Conservation (phyloP, 2,113 vertebrate genomes). For the Bothrops jararaca region DNA sequence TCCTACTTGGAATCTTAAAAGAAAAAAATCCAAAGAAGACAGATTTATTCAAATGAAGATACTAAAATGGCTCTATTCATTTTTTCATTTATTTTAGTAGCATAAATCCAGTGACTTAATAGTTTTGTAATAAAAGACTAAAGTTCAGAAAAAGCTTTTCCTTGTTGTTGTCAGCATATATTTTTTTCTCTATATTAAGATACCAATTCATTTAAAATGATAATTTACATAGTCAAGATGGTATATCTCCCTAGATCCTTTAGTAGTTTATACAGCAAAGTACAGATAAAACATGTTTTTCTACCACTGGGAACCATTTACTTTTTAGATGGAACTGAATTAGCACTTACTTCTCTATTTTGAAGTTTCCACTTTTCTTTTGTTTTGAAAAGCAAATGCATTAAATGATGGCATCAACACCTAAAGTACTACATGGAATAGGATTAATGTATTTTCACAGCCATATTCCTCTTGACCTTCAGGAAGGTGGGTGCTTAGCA, state of each 20-base stretch:
- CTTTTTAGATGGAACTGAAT: constrained; percentile 43
- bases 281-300: constrained; percentile 33
- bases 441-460: constrained; percentile 32
- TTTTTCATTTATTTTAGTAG: background rate
- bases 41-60: background rate
- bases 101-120: background rate
- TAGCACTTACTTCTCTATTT: constrained; percentile 31
- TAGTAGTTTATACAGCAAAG: constrained; percentile 6
- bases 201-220: constrained; percentile 41
- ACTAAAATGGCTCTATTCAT: background rate
- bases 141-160: constrained; percentile 5
- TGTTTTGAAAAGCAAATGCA: constrained; percentile 26
- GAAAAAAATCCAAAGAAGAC: background rate
- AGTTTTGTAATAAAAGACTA: background rate
- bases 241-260: constrained; percentile 29
- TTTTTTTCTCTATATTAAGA: background rate
- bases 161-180: background rate
- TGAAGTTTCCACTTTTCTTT: constrained; percentile 11
- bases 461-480: constrained; percentile 4
- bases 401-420: constrained; percentile 18
- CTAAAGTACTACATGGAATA: background rate
- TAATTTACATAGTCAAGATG: constrained; percentile 25
- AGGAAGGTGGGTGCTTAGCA: constrained; percentile 34
- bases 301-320: constrained; percentile 21
- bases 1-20: background rate